A percentile compares a stretch with the other conserved stretches of the same genome.
These are phyloP conservation scores for Onthophagus taurus DNA, from an alignment of 1,140 invertebrate genomes.

Conservation along the genomic window DNA sequence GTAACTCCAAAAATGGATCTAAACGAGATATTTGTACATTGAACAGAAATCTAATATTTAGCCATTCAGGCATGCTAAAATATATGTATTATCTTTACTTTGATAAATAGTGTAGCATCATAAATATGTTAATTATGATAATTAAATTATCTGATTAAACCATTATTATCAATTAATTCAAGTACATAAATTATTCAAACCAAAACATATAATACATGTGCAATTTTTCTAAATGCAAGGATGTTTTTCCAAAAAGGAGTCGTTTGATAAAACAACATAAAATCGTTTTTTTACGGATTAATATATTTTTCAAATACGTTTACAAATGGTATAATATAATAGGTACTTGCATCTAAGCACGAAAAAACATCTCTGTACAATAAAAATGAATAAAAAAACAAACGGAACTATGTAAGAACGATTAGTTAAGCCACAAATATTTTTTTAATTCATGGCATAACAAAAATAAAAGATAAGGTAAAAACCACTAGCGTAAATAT, in stretches of 20 bases:
- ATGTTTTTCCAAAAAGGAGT: neutral
- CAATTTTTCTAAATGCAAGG: neutral
- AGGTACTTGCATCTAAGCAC: slow-evolving; percentile 31
- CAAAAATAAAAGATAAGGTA: slow-evolving; percentile 18
- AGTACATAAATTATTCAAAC: neutral
- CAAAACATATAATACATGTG: neutral
- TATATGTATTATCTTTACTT: no score
- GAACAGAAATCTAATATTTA: no score
- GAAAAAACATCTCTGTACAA: slow-evolving; percentile 32
- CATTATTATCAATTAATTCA: neutral
- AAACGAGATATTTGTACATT: no score
- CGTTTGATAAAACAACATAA: neutral
- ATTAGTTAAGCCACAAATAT: no score
- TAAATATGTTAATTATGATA: neutral
- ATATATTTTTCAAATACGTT: slow-evolving; percentile 35
- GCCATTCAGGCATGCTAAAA: no score
- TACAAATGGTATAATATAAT: slow-evolving; percentile 32
- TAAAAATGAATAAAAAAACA: slow-evolving; percentile 26
- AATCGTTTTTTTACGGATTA: slow-evolving; percentile 14
- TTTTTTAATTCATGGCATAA: no score
- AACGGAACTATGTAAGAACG: no score
- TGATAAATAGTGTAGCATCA: neutral
- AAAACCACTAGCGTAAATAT: slow-evolving; percentile 24
- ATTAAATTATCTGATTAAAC: neutral
- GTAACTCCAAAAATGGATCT: no score